Percentiles rank a stretch among this genome's conserved stretches.
phyloP scores from a whole-genome alignment of 1,140 invertebrate genomes.

The Sarcophaga bullata region DNA sequence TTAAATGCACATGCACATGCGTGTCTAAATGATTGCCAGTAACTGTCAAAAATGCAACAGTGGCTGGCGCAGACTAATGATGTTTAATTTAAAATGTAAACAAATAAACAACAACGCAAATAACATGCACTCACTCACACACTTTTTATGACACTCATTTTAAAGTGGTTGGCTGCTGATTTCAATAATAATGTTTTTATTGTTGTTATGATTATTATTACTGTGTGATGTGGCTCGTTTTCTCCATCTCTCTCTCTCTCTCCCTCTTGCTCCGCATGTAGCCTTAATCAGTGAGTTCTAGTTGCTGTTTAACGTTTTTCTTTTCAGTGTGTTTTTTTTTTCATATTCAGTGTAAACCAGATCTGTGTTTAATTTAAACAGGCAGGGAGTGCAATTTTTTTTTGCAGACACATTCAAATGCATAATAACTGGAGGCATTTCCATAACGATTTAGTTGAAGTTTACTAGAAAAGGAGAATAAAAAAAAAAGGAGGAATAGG shows the following conservation, averaged over 20 bases:
- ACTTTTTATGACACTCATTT: background rate
- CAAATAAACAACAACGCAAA: conserved; percentile 1
- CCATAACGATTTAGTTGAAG: background rate
- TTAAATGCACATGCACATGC: background rate
- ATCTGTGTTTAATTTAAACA: conserved; percentile 24
- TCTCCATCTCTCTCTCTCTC: background rate
- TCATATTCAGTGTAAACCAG: conserved; percentile 5
- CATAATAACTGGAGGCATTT: conserved; percentile 1
- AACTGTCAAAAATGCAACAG: background rate
- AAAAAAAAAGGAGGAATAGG: background rate
- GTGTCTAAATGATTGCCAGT: conserved; percentile 10
- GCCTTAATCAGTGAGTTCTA: background rate
- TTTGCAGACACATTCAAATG: background rate
- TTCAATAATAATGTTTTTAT: background rate
- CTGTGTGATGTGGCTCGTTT: background rate
- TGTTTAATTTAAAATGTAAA: conserved; percentile 19
- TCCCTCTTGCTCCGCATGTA: background rate
- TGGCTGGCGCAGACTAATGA: background rate
- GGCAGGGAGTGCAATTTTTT: conserved; percentile 11
- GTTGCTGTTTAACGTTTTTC: background rate
- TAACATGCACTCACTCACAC: background rate
- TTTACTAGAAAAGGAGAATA: background rate
- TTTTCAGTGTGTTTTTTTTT: background rate
- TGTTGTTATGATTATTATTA: background rate
- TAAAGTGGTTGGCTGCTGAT: conserved; percentile 1